These are phyloP conservation scores for Eleutherodactylus coqui DNA, from an alignment of 2,797 vertebrate species.

Conservation along the genomic window DNA sequence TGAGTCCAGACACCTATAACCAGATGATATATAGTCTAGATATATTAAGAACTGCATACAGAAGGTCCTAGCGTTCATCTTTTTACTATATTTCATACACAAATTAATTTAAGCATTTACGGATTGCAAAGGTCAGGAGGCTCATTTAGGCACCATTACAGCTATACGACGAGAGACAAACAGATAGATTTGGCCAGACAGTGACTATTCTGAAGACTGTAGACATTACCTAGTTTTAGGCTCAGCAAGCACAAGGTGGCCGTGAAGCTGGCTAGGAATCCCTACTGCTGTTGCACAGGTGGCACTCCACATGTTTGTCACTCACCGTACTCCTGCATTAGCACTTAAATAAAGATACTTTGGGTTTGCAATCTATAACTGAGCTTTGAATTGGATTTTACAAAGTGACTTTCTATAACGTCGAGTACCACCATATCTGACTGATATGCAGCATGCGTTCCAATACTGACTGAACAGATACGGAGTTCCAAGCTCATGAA, in stretches of 20 bases:
- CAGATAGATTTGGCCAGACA: too few relatives aligned
- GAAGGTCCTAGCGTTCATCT: background rate
- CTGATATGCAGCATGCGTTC: background rate
- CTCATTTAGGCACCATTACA: background rate
- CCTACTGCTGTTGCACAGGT: too few relatives aligned
- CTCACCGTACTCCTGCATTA: too few relatives aligned
- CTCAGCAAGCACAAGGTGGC: background rate
- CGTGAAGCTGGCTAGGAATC: too few relatives aligned
- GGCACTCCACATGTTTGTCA: too few relatives aligned
- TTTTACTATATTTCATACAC: too few relatives aligned
- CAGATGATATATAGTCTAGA: background rate
- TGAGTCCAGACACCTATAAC: background rate
- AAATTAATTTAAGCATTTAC: too few relatives aligned
- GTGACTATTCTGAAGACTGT: background rate
- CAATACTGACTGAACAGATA: background rate
- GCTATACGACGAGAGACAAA: too few relatives aligned
- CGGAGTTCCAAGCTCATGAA: background rate
- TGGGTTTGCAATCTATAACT: background rate
- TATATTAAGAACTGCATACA: background rate
- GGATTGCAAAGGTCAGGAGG: background rate
- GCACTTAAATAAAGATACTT: too few relatives aligned
- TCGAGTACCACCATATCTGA: background rate
- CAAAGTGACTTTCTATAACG: background rate
- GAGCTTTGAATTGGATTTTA: background rate
- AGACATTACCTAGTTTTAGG: background rate